Conservation (phyloP, 2,888 invertebrate species). For the Gymnocheta viridis region DNA sequence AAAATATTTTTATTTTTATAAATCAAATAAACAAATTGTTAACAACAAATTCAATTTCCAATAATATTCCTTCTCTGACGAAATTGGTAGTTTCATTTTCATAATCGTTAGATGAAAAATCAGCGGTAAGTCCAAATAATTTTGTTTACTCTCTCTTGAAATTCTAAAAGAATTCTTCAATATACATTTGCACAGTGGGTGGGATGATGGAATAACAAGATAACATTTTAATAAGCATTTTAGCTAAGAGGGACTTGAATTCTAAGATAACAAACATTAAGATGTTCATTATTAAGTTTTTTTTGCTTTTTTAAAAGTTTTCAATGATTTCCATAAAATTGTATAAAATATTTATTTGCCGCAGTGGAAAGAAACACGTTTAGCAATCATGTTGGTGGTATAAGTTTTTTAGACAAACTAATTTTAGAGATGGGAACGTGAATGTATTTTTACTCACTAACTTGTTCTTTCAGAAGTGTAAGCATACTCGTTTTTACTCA, state of each 20-base stretch:
- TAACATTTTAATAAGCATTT: not conserved
- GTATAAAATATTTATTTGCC: not conserved
- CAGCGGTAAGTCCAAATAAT: not conserved
- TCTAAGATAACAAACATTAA: not conserved
- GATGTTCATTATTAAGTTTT: slow-evolving; percentile 1
- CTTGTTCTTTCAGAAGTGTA: not conserved
- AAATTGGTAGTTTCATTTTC: not conserved
- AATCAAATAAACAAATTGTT: slow-evolving; percentile 49
- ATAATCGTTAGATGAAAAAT: not conserved
- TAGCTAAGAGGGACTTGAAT: not conserved
- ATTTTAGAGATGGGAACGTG: not conserved
- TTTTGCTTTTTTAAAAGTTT: not conserved
- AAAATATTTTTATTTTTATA: slow-evolving; percentile 60
- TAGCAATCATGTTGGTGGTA: not conserved
- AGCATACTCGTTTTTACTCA: too few species aligned
- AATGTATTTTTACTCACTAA: not conserved
- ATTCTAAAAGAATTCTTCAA: slow-evolving; percentile 14
- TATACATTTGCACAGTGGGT: slow-evolving; percentile 27
- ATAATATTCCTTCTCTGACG: not conserved
- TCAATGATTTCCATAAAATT: not conserved
- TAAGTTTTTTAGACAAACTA: not conserved
- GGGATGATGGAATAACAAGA: slow-evolving; percentile 6
- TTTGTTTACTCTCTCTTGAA: not conserved
- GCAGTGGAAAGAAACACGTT: not conserved
- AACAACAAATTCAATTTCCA: slow-evolving; percentile 15